These are phyloP conservation scores for Drosophila tristis DNA, from an alignment of 1,140 invertebrate species.

Conservation along the genomic window DNA sequence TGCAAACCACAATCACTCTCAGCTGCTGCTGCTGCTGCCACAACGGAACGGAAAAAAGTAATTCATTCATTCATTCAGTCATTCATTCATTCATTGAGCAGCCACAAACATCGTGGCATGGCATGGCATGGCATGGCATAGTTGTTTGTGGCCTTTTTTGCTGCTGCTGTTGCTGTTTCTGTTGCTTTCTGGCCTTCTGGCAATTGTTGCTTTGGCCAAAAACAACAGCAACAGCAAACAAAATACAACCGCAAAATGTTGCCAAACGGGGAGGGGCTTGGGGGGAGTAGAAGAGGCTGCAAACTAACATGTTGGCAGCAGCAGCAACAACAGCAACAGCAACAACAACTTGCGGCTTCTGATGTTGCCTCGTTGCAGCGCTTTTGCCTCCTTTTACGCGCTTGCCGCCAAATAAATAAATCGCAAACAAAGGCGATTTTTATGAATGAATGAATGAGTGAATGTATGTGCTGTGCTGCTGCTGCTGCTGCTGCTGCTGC, in stretches of 20 bases:
- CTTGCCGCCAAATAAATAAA: constrained; percentile 77
- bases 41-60: constrained; percentile 77
- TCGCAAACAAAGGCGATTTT: constrained; percentile 54
- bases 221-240: constrained; percentile 21
- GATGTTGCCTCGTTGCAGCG: constrained; percentile 18
- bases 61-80: constrained; percentile 64
- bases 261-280: constrained; percentile 29
- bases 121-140: constrained; percentile 20
- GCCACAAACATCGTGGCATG: constrained; percentile 32
- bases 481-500: constrained; percentile 35
- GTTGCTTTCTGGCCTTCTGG: constrained; percentile 41
- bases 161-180: neutral
- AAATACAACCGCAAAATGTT: constrained; percentile 72
- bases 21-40: constrained; percentile 51
- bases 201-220: constrained; percentile 75
- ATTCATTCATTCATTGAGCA: constrained; percentile 69
- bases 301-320: constrained; percentile 47
- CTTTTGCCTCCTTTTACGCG: constrained; percentile 74
- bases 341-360: constrained; percentile 29
- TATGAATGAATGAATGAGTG: no score
- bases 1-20: constrained; percentile 45
- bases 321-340: constrained; percentile 16
- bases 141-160: constrained; percentile 48
- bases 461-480: constrained; percentile 13
- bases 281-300: constrained; percentile 1